Evolutionary conservation across 2,113 vertebrate genomes (phyloP), one percentile per base, ranked within the genome.

Genomic region (Hippocampus mohnikei): DNA sequence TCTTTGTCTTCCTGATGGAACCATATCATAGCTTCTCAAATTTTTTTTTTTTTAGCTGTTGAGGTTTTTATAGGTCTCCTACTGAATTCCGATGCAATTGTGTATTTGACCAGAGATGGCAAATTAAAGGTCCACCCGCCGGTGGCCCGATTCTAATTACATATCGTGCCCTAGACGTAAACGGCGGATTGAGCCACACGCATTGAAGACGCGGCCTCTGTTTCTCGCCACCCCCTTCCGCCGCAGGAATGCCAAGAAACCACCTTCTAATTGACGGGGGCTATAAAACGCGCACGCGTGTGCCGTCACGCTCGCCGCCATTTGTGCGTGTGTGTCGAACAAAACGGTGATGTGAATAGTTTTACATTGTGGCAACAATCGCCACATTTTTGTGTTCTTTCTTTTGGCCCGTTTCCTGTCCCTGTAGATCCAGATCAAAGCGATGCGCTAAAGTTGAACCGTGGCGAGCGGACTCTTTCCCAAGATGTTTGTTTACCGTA

Each of bases 241-340:
- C 84, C 86, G 46, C 85, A 81, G 82, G 87, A 84, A 88, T 85
- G 79, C 67, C 66, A 44, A 74, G 55, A 80, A 76, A 71, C 76
- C 68, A 75, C 72, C 40, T 74, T 18, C 41, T 72, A 66, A 75
- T 73, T 69, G 33, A 50, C 5, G 53, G 67, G 2, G 12, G 29
- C 23, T 53, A 5, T 74, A 59, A 75, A 65, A 46, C 62, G 69
- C 41, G 60, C 63, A 61, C 40, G 77, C 44, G 4, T 70, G 77
- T 71, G 64, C 66, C 33, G 18, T 70, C 29, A 60, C 68, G 78
- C 53, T 29, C 33, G 63, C 73, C 46, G 15, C 5, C 15, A 12
- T 60, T 5, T 66, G 42, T 72, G 60, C 50, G 53, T 69, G 25
- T 27, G 29, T 0, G 8, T 41, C 41, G 6, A 52, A 6, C 40